phyloP scores from a whole-genome alignment of 2,888 invertebrate species.

The Drosophila lutescens region DNA sequence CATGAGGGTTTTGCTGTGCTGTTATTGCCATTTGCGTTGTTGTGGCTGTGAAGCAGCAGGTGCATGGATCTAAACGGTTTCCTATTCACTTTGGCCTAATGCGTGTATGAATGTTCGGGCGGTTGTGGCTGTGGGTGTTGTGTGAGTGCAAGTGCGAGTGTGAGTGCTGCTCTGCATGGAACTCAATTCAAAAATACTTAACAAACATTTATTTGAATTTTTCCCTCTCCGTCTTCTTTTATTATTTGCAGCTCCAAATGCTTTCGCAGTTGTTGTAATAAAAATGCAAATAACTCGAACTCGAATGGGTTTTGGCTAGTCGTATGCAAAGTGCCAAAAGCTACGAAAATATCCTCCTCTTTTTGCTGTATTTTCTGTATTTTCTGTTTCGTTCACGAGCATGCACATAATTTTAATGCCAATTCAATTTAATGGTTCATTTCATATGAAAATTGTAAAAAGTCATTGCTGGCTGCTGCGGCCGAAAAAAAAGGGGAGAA shows the following conservation, averaged over 20 bases:
- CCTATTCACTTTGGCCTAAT: constrained; percentile 54
- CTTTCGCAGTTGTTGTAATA: constrained; percentile 72
- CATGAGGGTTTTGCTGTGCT: constrained; percentile 11
- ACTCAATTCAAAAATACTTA: constrained; percentile 79
- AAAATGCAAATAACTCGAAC: constrained; percentile 74
- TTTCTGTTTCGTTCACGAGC: constrained; percentile 34
- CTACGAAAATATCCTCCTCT: constrained; percentile 39
- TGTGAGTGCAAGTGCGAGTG: no score
- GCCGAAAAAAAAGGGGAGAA: constrained; percentile 56
- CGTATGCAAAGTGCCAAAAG: constrained; percentile 77
- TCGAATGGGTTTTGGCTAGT: constrained; percentile 64
- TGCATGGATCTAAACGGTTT: constrained; percentile 61
- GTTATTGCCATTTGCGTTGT: constrained; percentile 18
- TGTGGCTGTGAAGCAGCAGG: constrained; percentile 64
- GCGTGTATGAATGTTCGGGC: constrained; percentile 29
- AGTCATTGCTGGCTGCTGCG: constrained; percentile 71
- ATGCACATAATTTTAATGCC: constrained; percentile 77
- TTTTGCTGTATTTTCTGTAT: constrained; percentile 33
- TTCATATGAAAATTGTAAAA: constrained; percentile 80
- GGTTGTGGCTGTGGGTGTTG: constrained; percentile 12
- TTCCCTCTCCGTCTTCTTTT: constrained; percentile 24
- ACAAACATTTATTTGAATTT: constrained; percentile 79
- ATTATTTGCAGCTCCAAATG: constrained; percentile 45
- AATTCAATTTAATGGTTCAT: constrained; percentile 80
- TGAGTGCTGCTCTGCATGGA: constrained; percentile 34